Base-by-base conservation (phyloP, 37 sponge, comb jelly and placozoan species). In the Cliona cf. orientalis region DNA sequence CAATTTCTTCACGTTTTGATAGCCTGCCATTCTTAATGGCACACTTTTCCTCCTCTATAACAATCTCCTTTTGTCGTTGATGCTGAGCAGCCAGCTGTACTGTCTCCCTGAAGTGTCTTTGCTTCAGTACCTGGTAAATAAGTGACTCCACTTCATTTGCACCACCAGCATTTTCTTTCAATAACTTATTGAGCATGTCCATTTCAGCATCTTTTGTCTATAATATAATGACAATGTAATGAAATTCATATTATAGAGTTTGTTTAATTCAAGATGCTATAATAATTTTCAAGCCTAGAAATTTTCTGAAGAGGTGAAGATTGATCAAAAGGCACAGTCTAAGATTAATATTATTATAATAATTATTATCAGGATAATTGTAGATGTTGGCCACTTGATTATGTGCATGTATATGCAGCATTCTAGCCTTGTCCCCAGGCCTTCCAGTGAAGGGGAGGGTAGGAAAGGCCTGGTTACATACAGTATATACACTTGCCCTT, bases 51-150 rank as follows among this genome's bases (percentile, higher is more conserved):
- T 68, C 69, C 6, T 36, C 19, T 9, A 68, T 34, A 9, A 41
- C 41, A n/a, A 68, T 9, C 23, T 19, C 37, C 23, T 68, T 68
- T 68, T 68, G 23, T 23, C 69, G 9, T 17, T 68, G 41, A 34
- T 68, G 41, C 36, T 68, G 69, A 34, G 37, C 40, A 7, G 69
- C 69, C 36, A 68, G 69, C 36, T 68, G 69, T 4, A 68, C 69
- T 9, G 69, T 68, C 69, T 68, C 69, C 12, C 23, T 7, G 69
- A 68, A 68, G 42, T 68, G 69, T 5, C 69, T 7, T 41, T 68
- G 39, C 37, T 23, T 19, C 40, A 68, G 23, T 11, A 68, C 42
- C 4, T 68, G 69, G 23, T 68, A 68, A 36, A 68, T 23, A 12
- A 68, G 12, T 36, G 69, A 68, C 23, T 68, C 69, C 4, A 68